Conservation (phyloP, 92 coral and sea anemone genomes). For the Palythoa caribaeorum region DNA sequence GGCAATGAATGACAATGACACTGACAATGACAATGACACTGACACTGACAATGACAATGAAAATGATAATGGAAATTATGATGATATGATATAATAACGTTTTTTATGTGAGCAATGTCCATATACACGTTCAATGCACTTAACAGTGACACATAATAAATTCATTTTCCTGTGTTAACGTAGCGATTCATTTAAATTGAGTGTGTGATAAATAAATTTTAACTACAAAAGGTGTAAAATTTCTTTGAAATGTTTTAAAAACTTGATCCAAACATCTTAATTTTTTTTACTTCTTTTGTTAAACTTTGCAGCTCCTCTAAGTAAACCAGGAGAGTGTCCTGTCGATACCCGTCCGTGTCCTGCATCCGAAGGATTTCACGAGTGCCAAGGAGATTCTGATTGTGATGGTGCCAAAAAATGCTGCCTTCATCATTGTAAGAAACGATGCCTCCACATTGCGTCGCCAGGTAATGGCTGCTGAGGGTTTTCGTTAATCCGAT, state of each 20-base stretch:
- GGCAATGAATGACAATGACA: no score
- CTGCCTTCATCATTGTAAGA: constrained; percentile 47
- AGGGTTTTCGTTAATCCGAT: neutral
- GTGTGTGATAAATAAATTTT: neutral
- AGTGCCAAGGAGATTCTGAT: constrained; percentile 57
- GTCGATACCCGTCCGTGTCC: constrained; percentile 61
- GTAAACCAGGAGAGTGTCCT: constrained; percentile 61
- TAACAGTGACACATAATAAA: no score
- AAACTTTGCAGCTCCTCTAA: neutral
- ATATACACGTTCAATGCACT: no score
- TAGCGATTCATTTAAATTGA: no score
- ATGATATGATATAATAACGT: no score
- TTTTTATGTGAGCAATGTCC: no score
- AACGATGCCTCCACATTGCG: constrained; percentile 21
- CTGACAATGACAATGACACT: no score
- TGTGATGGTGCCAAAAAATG: constrained; percentile 61
- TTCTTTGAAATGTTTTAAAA: neutral
- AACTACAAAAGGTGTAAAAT: neutral
- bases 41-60: no score
- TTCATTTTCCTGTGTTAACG: no score
- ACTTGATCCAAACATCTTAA: neutral
- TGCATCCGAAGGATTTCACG: constrained; percentile 19
- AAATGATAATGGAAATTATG: no score
- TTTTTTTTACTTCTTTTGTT: neutral
- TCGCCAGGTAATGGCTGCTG: neutral